phyloP scores from a whole-genome alignment of 2,888 invertebrate genomes.

The Eupithecia subfuscata region DNA sequence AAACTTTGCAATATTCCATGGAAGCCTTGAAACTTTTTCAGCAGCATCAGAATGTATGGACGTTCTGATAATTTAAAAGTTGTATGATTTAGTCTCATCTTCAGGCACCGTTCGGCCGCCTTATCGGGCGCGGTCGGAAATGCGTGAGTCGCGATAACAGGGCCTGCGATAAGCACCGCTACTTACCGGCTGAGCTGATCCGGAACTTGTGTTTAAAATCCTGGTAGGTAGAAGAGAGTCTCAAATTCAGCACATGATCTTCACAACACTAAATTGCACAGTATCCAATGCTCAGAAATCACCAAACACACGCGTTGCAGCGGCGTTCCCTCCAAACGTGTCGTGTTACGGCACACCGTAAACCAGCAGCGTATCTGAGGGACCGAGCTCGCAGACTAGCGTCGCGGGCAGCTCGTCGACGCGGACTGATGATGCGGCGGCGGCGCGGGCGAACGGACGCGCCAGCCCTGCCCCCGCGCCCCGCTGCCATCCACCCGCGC shows the following conservation, averaged over 20 bases:
- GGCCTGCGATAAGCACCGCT: conserved; percentile 80
- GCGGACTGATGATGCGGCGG: conserved; percentile 81
- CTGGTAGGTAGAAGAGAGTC: conserved; percentile 66
- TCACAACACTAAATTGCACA: conserved; percentile 80
- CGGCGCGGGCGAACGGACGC: conserved; percentile 80
- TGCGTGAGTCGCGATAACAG: conserved; percentile 83
- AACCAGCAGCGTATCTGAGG: conserved; percentile 84
- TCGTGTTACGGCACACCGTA: conserved; percentile 84
- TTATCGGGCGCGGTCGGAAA: conserved; percentile 84
- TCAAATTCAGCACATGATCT: conserved; percentile 76
- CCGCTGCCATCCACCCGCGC: conserved; percentile 52
- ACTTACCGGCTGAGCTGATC: conserved; percentile 83
- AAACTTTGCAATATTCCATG: conserved; percentile 7
- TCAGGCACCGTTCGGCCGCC: conserved; percentile 62
- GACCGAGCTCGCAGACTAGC: conserved; percentile 78
- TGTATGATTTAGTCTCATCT: conserved; percentile 53
- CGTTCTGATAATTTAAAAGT: conserved; percentile 31
- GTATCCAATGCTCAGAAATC: conserved; percentile 78
- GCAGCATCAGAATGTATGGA: conserved; percentile 7
- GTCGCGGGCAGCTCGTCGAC: conserved; percentile 79
- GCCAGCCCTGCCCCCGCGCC: conserved; percentile 60
- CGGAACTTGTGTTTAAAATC: conserved; percentile 82
- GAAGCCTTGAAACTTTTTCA: conserved; percentile 6
- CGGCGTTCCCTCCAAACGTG: conserved; percentile 83
- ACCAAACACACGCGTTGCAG: conserved; percentile 79